Conservation (phyloP, 2,113 vertebrate genomes). For the Rhombomys opimus region DNA sequence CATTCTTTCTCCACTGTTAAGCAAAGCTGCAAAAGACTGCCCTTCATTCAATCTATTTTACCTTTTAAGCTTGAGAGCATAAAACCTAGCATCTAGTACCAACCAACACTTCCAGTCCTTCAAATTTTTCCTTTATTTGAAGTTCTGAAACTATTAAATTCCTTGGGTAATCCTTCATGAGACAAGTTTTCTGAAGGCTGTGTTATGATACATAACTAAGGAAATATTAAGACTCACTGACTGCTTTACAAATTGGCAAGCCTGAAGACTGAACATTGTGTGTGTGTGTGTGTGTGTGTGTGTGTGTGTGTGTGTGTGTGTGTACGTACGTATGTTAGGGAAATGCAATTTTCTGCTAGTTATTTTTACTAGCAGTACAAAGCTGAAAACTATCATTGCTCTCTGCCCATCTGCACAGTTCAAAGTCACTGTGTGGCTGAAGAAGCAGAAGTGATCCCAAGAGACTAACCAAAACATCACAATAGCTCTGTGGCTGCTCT, state of each 20-base stretch:
- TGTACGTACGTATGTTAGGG: not conserved
- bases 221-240: slow-evolving; percentile 20
- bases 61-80: slow-evolving; percentile 19
- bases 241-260: slow-evolving; percentile 56
- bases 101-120: slow-evolving; percentile 46
- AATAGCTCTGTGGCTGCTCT: slow-evolving; percentile 1
- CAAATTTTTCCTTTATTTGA: slow-evolving; percentile 60
- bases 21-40: slow-evolving; percentile 62
- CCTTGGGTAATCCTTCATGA: not conserved
- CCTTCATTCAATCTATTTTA: slow-evolving; percentile 28
- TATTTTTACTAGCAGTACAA: slow-evolving; percentile 58
- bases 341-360: slow-evolving; percentile 32
- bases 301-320: not conserved
- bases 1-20: not conserved
- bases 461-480: slow-evolving; percentile 39
- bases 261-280: slow-evolving; percentile 10
- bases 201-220: slow-evolving; percentile 26
- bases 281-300: not conserved
- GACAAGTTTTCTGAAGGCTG: slow-evolving; percentile 41
- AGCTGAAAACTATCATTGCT: slow-evolving; percentile 57
- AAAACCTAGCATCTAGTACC: slow-evolving; percentile 38
- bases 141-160: slow-evolving; percentile 49
- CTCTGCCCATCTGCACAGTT: slow-evolving; percentile 16
- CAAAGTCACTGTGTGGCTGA: not conserved
- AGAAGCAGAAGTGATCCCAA: slow-evolving; percentile 10